A percentile compares a stretch with the other conserved stretches of the same genome.
phyloP scores from a whole-genome alignment of 2,888 invertebrate species.

The Hedychridium roseum region DNA sequence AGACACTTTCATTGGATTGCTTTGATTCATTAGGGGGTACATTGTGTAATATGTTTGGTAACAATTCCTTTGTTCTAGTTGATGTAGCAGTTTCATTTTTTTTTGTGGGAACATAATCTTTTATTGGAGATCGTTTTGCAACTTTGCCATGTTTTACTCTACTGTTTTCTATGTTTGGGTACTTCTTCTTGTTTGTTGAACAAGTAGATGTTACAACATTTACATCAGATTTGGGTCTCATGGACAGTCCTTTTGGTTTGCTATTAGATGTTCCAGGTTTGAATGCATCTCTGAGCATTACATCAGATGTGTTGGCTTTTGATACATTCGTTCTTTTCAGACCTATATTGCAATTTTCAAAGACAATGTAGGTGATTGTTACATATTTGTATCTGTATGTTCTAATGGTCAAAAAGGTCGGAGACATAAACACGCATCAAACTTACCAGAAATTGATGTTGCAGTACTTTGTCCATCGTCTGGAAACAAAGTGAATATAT shows the following conservation, averaged over 20 bases:
- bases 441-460: background rate
- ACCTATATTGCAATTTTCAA: too few relatives aligned
- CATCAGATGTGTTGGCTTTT: conserved; percentile 23
- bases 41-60: conserved; percentile 14
- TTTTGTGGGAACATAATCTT: conserved; percentile 20
- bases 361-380: background rate
- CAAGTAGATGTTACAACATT: conserved; percentile 25
- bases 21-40: conserved; percentile 17
- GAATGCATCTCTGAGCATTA: conserved; percentile 6
- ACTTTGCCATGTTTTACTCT: conserved; percentile 22
- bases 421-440: background rate
- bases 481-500: conserved; percentile 34
- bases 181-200: conserved; percentile 5
- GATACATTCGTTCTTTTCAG: conserved; percentile 4
- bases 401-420: background rate
- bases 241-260: conserved; percentile 43
- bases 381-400: background rate
- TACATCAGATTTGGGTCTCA: conserved; percentile 40
- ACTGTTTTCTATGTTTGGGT: conserved; percentile 8
- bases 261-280: conserved; percentile 19
- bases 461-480: conserved; percentile 17
- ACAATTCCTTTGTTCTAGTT: conserved; percentile 10
- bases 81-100: conserved; percentile 17
- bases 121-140: conserved; percentile 18
- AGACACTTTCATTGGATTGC: conserved; percentile 24